These are phyloP conservation scores for Helicoverpa armigera DNA, from an alignment of 1,140 invertebrate species.

Conservation along the genomic window DNA sequence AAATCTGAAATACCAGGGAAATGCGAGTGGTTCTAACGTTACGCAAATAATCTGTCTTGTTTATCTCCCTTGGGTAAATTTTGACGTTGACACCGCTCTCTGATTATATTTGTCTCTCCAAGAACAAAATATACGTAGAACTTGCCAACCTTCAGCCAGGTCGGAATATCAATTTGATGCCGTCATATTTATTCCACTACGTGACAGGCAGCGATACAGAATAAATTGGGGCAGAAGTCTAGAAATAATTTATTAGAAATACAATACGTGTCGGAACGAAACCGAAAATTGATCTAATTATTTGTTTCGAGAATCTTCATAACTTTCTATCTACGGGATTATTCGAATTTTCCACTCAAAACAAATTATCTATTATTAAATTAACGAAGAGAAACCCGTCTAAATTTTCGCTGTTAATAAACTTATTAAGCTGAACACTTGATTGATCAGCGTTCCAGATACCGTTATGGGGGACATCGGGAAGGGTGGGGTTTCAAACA, in stretches of 20 bases:
- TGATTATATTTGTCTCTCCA: constrained; percentile 10
- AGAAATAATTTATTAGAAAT: constrained; percentile 16
- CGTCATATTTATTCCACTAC: constrained; percentile 6
- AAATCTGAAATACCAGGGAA: neutral
- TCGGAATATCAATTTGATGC: constrained; percentile 1
- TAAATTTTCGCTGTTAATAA: constrained; percentile 44
- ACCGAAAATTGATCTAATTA: neutral
- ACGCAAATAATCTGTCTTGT: constrained; percentile 24
- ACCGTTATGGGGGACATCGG: constrained; percentile 9
- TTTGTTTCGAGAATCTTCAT: neutral
- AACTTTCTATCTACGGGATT: constrained; percentile 7
- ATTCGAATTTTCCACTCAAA: constrained; percentile 15
- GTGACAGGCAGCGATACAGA: neutral
- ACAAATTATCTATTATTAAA: constrained; percentile 45
- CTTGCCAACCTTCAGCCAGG: constrained; percentile 3
- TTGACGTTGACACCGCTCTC: constrained; percentile 26
- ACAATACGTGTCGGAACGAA: neutral
- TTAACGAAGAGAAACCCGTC: constrained; percentile 38
- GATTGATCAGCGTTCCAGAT: constrained; percentile 48
- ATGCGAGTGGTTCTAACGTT: constrained; percentile 7
- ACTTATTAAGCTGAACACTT: constrained; percentile 51
- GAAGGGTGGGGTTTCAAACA: constrained; percentile 20
- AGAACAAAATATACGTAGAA: constrained; percentile 18
- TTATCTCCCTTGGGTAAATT: constrained; percentile 23
- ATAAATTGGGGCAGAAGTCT: constrained; percentile 17